Base-by-base conservation (phyloP, 2,888 invertebrate genomes). In the Chymomyza amoena region DNA sequence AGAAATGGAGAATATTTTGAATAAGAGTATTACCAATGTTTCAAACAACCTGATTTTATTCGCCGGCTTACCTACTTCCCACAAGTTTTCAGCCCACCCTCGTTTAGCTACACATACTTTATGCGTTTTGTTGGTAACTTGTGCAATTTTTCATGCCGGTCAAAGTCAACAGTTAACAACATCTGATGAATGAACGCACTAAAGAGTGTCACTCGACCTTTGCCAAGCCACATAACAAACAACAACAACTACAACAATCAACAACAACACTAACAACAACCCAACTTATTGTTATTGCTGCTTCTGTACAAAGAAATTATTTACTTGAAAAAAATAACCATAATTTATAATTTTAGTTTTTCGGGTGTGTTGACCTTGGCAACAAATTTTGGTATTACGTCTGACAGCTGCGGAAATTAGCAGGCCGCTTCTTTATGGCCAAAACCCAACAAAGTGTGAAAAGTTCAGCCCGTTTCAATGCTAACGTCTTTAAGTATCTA, bases 161-260 rank as follows among this genome's bases (percentile, higher is more conserved):
- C 83, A 83, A 83, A 87, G 87, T 83, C 83, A 83, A 83, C 80
- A 82, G 61, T 54, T 60, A 45, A 45, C 39, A 45, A 45, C 57
- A 57, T 13, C 7, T 60, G 18, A 66, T 32, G 32, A 68, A 73
- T 68, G 56, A 76, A 77, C 61, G 82, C 70, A 80, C 82, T 74
- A 39, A 76, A 70, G 80, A 83, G 83, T 87, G 85, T 84, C 83
- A 83, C 87, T 83, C 87, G 83, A 83, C 83, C 83, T 87, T 84
- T 86, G 75, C 75, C 39, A 45, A 45, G 39, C 39, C 10, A 45
- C 13, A 45, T 52, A 59, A 54, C 66, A 54, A 63, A 62, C 59
- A 66, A 68, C 63, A 52, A 7, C 56, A 61, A 64, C 57, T 64
- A 68, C 63, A 64, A 62, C 59, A 64, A n/a, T n/a, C n/a, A 64